Evolutionary conservation across 1,140 invertebrate species (phyloP), one percentile per base, ranked within the genome.

Genomic region (Zaprionus capensis): DNA sequence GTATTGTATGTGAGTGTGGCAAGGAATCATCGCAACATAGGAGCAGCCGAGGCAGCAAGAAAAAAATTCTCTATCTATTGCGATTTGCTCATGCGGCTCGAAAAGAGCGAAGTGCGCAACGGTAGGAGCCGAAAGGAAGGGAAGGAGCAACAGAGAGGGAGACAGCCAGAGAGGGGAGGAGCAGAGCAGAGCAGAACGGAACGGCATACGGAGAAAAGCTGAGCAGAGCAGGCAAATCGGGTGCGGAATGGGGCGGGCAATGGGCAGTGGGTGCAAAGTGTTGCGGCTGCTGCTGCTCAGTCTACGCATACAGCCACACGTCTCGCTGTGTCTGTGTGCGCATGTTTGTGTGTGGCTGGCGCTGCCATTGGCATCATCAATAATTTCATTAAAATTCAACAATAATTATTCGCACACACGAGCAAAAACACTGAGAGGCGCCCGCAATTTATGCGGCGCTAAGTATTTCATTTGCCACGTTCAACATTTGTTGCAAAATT

Each of bases 31-130:
- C 67, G 67, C 51, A 76, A 56, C 41, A 71, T 62, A 66, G 78
- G 66, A 80, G 71, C 44, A 78, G 81, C 51, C 84, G 73, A 76
- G 78, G 74, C 74, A 84, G 66, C 73, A 82, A 74, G 76, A 91
- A 91, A 91, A 85, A 91, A 91, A 91, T 91, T 91, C 88, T 91
- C 88, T 91, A 91, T 91, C 88, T 91, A 91, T 91, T 91, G 88
- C 88, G 88, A 91, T 91, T 91, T 91, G 88, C 77, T 91, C 84
- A 87, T 88, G 88, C 82, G 82, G 85, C 85, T 87, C 84, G 75
- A 79, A 88, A 88, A 88, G 84, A 87, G 84, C 84, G 74, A 78
- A 88, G 78, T 75, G 73, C 81, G 77, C 80, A 80, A 69, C 65
- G 82, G 58, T 71, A 58, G 76, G 31, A 36, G 63, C 41, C 41